Percentiles rank a stretch among this genome's conserved stretches.
phyloP scores from a whole-genome alignment of 2,888 invertebrate genomes.

The Strigamia maritima region DNA sequence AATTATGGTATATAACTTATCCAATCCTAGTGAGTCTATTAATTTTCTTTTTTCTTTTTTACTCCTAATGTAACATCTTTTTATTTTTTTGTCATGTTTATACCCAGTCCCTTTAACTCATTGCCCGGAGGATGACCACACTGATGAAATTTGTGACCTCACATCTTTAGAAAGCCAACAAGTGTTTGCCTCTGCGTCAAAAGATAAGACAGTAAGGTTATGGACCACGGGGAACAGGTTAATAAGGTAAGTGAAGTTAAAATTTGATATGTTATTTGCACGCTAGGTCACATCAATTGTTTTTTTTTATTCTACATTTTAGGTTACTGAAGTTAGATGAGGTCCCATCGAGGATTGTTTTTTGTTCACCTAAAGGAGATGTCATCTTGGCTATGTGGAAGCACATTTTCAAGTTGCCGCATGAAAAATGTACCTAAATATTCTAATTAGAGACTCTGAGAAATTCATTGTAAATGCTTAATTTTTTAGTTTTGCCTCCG shows the following conservation, averaged over 20 bases:
- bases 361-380: background rate
- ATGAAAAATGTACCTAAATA: background rate
- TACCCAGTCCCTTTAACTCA: background rate
- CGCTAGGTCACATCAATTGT: background rate
- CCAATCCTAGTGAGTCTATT: constrained; percentile 4
- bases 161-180: background rate
- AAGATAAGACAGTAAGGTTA: background rate
- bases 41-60: background rate
- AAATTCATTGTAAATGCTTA: background rate
- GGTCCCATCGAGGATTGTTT: background rate
- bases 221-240: background rate
- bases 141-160: constrained; percentile 23
- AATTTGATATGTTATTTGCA: background rate
- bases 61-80: background rate
- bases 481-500: background rate
- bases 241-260: background rate
- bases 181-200: background rate
- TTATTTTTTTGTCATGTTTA: background rate
- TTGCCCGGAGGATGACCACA: background rate
- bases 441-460: background rate
- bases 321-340: background rate
- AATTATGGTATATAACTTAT: background rate
- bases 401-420: background rate
- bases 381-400: background rate
- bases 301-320: background rate